Evolutionary conservation across 2,113 vertebrate genomes (phyloP), one percentile per base, ranked within the genome.

Genomic region (Nesogale talazaci): DNA sequence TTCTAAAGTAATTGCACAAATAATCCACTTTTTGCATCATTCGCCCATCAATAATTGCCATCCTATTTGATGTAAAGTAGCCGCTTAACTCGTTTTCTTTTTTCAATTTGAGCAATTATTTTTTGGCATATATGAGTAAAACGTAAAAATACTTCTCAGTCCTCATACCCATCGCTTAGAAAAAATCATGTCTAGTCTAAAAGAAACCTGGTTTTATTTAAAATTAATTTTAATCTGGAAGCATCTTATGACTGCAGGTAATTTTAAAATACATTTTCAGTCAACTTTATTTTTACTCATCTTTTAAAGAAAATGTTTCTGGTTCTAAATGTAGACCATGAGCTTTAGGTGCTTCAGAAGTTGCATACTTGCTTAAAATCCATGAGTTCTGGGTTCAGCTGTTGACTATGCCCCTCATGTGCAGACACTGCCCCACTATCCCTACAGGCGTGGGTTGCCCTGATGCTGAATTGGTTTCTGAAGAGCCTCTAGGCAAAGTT

Each of bases 131-230:
- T 86, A 90, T 52, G 22, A 75, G 22, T 72, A 9, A 67, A 19
- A 52, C 70, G 31, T 85, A 42, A 94, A 95, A 95, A 93, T 59
- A 83, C 88, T 79, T 88, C 15, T 23, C 42, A 56, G 67, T 72
- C 3, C 86, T 88, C 19, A 76, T 11, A 65, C 38, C 34, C 27
- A 86, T n/a, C 22, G 17, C 38, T 23, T 61, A 61, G 88, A 91
- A 86, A 14, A 89, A 92, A 79, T 31, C 63, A 86, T 36, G 22
- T 22, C 2, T 27, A 29, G 3, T 75, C 34, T 76, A 65, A 81
- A n/a, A 25, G 70, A 63, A 83, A 85, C 80, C 52, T 17, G 27
- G 17, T 19, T 61, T 9, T 56, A 2, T 46, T 81, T 76, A 70
- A 63, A 57, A 61, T 22, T 12, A 7, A 78, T 38, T 74, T 86